Conservation (phyloP, 1,140 invertebrate genomes). For the Drosophila ogumai region DNA sequence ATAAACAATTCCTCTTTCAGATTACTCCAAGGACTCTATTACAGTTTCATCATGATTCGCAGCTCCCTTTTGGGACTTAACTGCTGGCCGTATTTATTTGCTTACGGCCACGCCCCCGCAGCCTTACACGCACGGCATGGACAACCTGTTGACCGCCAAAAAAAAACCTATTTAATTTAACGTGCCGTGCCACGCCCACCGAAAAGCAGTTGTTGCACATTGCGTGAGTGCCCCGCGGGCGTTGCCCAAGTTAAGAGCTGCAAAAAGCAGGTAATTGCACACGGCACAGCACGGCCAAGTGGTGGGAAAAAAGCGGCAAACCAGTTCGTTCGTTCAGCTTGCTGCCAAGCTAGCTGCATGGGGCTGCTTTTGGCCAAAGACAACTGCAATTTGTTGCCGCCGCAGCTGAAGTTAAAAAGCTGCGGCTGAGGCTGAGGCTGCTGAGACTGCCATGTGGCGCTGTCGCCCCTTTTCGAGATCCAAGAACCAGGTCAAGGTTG, state of each 20-base stretch:
- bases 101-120: constrained; percentile 22
- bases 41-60: not conserved
- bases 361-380: constrained; percentile 50
- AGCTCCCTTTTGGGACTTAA: not conserved
- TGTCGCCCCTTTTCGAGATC: constrained; percentile 56
- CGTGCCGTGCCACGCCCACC: constrained; percentile 36
- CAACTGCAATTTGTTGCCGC: constrained; percentile 40
- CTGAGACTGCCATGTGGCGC: constrained; percentile 27
- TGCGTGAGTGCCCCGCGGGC: constrained; percentile 32
- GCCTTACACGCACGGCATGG: constrained; percentile 30
- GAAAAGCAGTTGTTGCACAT: constrained; percentile 19
- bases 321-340: constrained; percentile 11
- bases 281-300: constrained; percentile 8
- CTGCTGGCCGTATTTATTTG: constrained; percentile 7
- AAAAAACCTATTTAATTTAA: constrained; percentile 44
- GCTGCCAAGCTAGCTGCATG: constrained; percentile 3
- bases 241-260: constrained; percentile 28
- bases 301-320: constrained; percentile 38
- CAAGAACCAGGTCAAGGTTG: constrained; percentile 76
- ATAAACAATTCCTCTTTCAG: not conserved
- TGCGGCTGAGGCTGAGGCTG: constrained; percentile 1
- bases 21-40: not conserved
- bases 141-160: constrained; percentile 36
- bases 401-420: constrained; percentile 13
- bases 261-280: constrained; percentile 40